Conservation (phyloP, 2,113 vertebrate genomes). For the Grammomys surdaster region DNA sequence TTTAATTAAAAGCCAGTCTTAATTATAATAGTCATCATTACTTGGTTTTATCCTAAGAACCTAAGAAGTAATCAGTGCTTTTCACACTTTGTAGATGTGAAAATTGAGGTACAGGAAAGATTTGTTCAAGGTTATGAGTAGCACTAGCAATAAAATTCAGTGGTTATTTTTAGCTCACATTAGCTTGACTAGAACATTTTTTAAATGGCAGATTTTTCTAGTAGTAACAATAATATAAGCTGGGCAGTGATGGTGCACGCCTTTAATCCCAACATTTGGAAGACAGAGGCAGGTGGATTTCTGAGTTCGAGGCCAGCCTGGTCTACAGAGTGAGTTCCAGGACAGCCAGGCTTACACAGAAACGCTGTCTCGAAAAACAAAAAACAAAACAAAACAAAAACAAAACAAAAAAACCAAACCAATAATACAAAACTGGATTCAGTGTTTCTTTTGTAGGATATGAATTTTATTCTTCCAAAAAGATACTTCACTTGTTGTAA, state of each 20-base stretch:
- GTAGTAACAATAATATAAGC: conserved; percentile 21
- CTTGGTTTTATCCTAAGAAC: conserved; percentile 41
- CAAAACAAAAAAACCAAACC: too few species aligned
- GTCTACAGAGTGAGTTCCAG: too few species aligned
- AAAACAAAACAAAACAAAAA: too few species aligned
- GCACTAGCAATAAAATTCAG: neutral
- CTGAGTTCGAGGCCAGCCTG: too few species aligned
- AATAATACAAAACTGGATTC: conserved; percentile 42
- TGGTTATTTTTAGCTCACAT: conserved; percentile 13
- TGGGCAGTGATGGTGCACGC: too few species aligned
- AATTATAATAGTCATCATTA: neutral
- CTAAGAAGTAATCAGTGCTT: conserved; percentile 38
- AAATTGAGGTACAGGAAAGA: conserved; percentile 42
- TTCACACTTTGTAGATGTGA: conserved; percentile 50
- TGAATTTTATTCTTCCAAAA: neutral
- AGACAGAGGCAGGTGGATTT: too few species aligned
- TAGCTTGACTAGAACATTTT: neutral
- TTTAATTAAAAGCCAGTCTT: conserved; percentile 56
- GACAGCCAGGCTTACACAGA: too few species aligned
- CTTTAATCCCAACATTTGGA: too few species aligned
- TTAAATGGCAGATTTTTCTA: neutral
- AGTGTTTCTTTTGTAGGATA: conserved; percentile 24
- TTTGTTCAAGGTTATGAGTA: neutral
- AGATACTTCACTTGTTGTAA: neutral
- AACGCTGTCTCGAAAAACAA: too few species aligned